A percentile compares a stretch with the other conserved stretches of the same genome.
Evolutionary conservation across 2,888 invertebrate species (phyloP).

Genomic region (Ectemnius cavifrons): DNA sequence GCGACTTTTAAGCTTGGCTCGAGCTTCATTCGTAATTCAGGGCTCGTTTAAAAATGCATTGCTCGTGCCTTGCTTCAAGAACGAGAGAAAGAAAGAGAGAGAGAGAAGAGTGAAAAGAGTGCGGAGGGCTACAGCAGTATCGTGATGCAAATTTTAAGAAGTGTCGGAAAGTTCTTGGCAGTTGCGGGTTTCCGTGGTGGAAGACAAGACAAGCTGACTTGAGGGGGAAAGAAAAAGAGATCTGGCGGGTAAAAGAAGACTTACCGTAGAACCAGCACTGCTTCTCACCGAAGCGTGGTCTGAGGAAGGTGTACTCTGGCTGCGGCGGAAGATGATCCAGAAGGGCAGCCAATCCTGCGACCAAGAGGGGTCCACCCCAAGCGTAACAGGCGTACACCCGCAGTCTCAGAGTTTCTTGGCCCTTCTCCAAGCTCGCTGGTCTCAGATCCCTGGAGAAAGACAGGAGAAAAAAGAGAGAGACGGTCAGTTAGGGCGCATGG

Average conservation of each 20-base stretch:
- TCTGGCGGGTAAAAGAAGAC: slow-evolving; percentile 56
- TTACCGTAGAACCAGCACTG: slow-evolving; percentile 92
- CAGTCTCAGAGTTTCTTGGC: slow-evolving; percentile 89
- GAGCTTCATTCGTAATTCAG: slow-evolving; percentile 2
- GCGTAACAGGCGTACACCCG: slow-evolving; percentile 90
- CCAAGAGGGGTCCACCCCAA: slow-evolving; percentile 89
- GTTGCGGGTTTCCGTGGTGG: too few relatives aligned
- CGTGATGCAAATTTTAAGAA: slow-evolving; percentile 8
- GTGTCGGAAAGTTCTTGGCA: slow-evolving; percentile 4
- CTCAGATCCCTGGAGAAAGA: slow-evolving; percentile 85
- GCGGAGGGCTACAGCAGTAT: not conserved
- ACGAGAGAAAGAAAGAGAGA: too few relatives aligned
- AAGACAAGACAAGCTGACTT: not conserved
- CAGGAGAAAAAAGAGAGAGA: slow-evolving; percentile 14
- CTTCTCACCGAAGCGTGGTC: slow-evolving; percentile 88
- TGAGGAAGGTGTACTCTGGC: slow-evolving; percentile 81
- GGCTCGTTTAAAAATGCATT: slow-evolving; percentile 4
- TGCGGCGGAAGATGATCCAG: slow-evolving; percentile 84
- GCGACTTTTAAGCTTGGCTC: not conserved
- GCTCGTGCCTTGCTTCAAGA: not conserved
- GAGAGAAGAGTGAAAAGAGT: too few relatives aligned
- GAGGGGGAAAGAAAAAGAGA: not conserved
- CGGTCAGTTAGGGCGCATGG: slow-evolving; percentile 29
- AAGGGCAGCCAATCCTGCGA: slow-evolving; percentile 86
- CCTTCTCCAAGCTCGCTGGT: slow-evolving; percentile 90